These are phyloP conservation scores for Antheraea assamensis DNA, from an alignment of 2,888 invertebrate species.

Conservation along the genomic window DNA sequence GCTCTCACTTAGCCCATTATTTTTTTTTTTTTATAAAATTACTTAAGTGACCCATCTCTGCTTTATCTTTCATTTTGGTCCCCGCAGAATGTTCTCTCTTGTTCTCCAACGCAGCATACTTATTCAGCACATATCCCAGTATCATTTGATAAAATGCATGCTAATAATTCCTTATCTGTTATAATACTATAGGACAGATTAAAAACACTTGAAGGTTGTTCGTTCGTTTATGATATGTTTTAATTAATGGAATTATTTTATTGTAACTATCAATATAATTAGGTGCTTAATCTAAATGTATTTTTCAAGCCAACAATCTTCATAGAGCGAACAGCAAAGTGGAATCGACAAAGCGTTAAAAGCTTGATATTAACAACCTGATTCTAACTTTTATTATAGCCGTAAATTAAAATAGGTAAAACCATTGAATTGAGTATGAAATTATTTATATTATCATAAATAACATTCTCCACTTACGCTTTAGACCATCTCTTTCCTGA, in stretches of 20 bases:
- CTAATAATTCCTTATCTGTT: slow-evolving; percentile 48
- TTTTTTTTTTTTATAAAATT: not conserved
- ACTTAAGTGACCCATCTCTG: slow-evolving; percentile 18
- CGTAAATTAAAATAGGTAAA: not conserved
- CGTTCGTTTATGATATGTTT: slow-evolving; percentile 38
- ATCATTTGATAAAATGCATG: slow-evolving; percentile 69
- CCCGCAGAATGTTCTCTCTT: slow-evolving; percentile 65
- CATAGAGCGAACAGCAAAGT: slow-evolving; percentile 60
- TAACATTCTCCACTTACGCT: slow-evolving; percentile 11
- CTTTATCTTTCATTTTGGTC: slow-evolving; percentile 20
- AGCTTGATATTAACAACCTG: slow-evolving; percentile 21
- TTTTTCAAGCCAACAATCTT: slow-evolving; percentile 52
- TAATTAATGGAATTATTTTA: slow-evolving; percentile 14
- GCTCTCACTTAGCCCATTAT: not conserved
- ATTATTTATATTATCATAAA: not conserved
- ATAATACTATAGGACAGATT: slow-evolving; percentile 53
- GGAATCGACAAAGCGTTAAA: slow-evolving; percentile 36
- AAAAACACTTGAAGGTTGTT: slow-evolving; percentile 40
- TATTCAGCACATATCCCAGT: slow-evolving; percentile 61
- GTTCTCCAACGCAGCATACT: slow-evolving; percentile 65
- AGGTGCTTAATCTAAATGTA: not conserved
- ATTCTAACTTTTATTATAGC: not conserved
- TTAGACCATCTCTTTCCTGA: slow-evolving; percentile 8
- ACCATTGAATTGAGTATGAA: not conserved
- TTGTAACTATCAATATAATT: not conserved